Evolutionary conservation across 1,140 invertebrate genomes (phyloP).

Genomic region (Ceratina calcarata): DNA sequence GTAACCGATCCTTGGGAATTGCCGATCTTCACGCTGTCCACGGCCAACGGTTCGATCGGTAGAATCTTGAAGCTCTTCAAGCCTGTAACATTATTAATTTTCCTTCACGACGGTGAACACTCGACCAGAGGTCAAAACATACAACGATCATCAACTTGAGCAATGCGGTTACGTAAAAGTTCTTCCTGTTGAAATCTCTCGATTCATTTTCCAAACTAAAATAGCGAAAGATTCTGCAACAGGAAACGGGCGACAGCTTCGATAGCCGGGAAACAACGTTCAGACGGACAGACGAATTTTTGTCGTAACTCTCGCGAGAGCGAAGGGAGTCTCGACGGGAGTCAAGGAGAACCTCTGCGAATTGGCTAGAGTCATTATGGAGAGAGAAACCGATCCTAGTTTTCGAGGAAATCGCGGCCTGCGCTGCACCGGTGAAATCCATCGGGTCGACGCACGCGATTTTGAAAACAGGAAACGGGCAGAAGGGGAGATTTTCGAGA

Average conservation of each 20-base stretch:
- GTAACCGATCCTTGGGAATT: slow-evolving; percentile 81
- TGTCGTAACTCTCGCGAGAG: slow-evolving; percentile 17
- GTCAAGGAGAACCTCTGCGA: slow-evolving; percentile 68
- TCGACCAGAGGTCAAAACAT: neutral
- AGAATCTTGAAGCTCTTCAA: slow-evolving; percentile 64
- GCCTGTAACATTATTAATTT: slow-evolving; percentile 52
- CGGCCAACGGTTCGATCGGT: slow-evolving; percentile 81
- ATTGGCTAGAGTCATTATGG: slow-evolving; percentile 46
- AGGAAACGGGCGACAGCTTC: neutral
- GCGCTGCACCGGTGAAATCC: slow-evolving; percentile 37
- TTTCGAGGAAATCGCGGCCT: slow-evolving; percentile 1
- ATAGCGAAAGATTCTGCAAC: no score
- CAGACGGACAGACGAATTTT: neutral
- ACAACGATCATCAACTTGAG: no score
- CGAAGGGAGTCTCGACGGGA: slow-evolving; percentile 51
- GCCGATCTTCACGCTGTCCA: slow-evolving; percentile 82
- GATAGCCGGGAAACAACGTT: no score
- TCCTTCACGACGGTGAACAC: neutral
- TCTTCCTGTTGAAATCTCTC: neutral
- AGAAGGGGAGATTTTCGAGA: neutral
- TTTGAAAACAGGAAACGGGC: neutral
- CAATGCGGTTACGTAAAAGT: neutral
- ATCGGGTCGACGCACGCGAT: neutral
- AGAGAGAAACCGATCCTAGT: slow-evolving; percentile 32
- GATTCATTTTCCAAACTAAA: no score